Conservation (phyloP, 2,888 invertebrate species). For the Lasioglossum calceatum region DNA sequence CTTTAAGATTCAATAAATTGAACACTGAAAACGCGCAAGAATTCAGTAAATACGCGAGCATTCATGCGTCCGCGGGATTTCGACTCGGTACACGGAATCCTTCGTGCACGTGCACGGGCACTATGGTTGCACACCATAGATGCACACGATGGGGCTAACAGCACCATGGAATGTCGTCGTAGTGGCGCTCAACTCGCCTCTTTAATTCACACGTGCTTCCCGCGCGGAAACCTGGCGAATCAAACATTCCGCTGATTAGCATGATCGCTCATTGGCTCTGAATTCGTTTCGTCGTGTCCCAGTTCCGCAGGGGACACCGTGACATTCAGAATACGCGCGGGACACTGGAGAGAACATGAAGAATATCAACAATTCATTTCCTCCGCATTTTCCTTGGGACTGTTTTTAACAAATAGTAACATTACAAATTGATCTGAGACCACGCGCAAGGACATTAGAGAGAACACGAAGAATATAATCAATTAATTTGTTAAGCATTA, state of each 20-base stretch:
- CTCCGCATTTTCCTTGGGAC: not conserved
- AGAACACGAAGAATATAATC: no score
- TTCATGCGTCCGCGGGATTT: slow-evolving; percentile 40
- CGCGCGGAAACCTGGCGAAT: slow-evolving; percentile 2
- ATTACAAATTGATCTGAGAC: no score
- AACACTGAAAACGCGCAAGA: not conserved
- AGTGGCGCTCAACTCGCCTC: slow-evolving; percentile 84
- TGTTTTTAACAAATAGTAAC: not conserved
- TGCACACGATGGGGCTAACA: slow-evolving; percentile 77
- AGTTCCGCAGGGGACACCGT: slow-evolving; percentile 8
- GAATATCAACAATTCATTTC: no score
- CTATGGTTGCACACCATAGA: slow-evolving; percentile 70
- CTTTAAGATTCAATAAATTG: no score
- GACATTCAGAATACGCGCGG: not conserved
- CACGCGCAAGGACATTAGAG: no score
- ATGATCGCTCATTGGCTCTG: slow-evolving; percentile 25
- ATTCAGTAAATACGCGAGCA: slow-evolving; percentile 37
- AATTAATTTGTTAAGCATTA: no score
- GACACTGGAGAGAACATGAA: not conserved
- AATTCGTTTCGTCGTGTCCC: not conserved
- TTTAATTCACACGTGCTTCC: slow-evolving; percentile 80
- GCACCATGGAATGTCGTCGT: slow-evolving; percentile 83
- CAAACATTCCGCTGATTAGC: slow-evolving; percentile 23
- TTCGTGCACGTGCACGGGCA: slow-evolving; percentile 74
- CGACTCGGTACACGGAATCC: slow-evolving; percentile 40